Evolutionary conservation across 2,888 invertebrate species (phyloP).

Genomic region (Drosophila multiciliata): DNA sequence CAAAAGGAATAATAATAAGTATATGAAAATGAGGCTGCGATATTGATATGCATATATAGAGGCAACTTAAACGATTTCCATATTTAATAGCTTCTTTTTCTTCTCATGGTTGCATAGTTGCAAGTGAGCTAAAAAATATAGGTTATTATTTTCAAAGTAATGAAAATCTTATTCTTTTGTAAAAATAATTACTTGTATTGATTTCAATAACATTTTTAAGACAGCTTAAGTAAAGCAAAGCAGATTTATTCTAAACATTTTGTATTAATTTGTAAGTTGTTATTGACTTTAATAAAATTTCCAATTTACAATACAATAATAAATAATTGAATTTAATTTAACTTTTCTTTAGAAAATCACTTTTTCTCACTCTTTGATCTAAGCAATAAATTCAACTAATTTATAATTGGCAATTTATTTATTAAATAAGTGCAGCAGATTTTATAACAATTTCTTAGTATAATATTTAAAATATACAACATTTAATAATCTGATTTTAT

Average conservation of each 20-base stretch:
- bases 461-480: background rate
- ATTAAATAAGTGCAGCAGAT: background rate
- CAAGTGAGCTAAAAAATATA: background rate
- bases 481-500: background rate
- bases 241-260: background rate
- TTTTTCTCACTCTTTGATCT: background rate
- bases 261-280: background rate
- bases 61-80: background rate
- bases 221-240: background rate
- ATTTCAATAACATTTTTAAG: background rate
- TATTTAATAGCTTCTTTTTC: background rate
- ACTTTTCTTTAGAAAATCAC: background rate
- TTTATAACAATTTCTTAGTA: background rate
- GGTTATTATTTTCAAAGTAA: background rate
- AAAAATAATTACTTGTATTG: background rate
- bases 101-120: background rate
- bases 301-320: background rate
- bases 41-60: slow-evolving; percentile 40
- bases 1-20: slow-evolving; percentile 33
- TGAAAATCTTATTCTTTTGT: background rate
- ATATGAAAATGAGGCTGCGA: slow-evolving; percentile 32
- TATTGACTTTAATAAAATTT: background rate
- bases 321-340: background rate
- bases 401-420: background rate
- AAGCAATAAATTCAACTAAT: background rate